Percentiles rank a stretch among this genome's conserved stretches.
phyloP scores from a whole-genome alignment of 2,113 vertebrate genomes.

The Cepphus grylle region DNA sequence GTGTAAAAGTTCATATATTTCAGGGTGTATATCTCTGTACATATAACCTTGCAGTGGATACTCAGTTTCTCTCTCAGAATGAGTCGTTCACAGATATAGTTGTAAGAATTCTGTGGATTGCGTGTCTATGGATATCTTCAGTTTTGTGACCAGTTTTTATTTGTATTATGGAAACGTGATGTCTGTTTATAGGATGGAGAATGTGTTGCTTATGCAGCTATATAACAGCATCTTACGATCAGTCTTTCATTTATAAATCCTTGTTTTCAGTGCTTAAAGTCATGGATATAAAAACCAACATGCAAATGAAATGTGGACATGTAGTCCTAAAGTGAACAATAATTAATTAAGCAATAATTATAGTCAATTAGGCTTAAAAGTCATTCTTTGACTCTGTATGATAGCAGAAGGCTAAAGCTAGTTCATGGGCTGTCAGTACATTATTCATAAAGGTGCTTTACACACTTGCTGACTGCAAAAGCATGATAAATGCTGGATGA shows the following conservation, averaged over 20 bases:
- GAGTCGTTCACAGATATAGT: neutral
- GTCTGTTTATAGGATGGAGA: neutral
- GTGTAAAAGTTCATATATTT: neutral
- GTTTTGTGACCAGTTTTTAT: neutral
- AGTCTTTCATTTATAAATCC: neutral
- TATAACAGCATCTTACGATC: neutral
- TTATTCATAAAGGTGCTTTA: conserved; percentile 26
- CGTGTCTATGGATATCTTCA: neutral
- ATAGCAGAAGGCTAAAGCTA: conserved; percentile 27
- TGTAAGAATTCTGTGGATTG: neutral
- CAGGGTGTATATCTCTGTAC: neutral
- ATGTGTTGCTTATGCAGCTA: neutral
- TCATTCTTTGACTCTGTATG: conserved; percentile 10
- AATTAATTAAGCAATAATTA: conserved; percentile 55
- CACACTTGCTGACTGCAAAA: neutral
- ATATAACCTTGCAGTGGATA: neutral
- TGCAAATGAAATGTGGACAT: neutral
- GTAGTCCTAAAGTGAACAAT: conserved; percentile 28
- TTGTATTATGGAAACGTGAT: neutral
- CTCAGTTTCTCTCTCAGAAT: neutral
- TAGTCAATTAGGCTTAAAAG: conserved; percentile 43
- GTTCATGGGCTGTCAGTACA: conserved; percentile 16
- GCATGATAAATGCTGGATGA: neutral
- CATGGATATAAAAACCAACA: neutral
- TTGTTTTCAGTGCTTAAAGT: neutral